These are phyloP conservation scores for Sylvicola cinctus DNA, from an alignment of 2,888 invertebrate species.

Conservation along the genomic window DNA sequence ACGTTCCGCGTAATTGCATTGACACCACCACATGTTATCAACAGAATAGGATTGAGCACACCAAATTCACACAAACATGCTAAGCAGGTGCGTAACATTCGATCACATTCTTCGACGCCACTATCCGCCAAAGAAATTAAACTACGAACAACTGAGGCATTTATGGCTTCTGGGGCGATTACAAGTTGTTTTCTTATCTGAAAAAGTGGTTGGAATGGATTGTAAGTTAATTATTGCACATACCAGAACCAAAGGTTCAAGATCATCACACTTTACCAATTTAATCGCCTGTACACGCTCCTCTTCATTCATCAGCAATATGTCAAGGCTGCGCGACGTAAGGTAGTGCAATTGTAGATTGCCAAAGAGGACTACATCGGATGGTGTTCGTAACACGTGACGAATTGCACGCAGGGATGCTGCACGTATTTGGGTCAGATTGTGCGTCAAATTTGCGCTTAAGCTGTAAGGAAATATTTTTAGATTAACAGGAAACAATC, in stretches of 20 bases:
- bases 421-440: constrained; percentile 75
- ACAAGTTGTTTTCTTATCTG: constrained; percentile 35
- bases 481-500: no score
- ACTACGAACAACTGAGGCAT: constrained; percentile 55
- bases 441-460: constrained; percentile 63
- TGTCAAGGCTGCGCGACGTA: constrained; percentile 67
- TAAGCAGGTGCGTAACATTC: constrained; percentile 63
- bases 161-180: constrained; percentile 44
- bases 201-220: constrained; percentile 1
- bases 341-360: constrained; percentile 67
- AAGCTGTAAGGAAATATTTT: constrained; percentile 34
- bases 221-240: not conserved
- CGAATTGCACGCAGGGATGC: constrained; percentile 73
- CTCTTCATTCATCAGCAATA: constrained; percentile 75
- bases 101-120: constrained; percentile 58
- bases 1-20: constrained; percentile 63
- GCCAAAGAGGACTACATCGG: constrained; percentile 60
- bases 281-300: constrained; percentile 83
- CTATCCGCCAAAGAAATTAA: constrained; percentile 67
- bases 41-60: constrained; percentile 58
- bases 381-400: constrained; percentile 57
- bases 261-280: constrained; percentile 30
- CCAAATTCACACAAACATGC: constrained; percentile 80
- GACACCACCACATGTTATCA: constrained; percentile 67
- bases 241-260: not conserved